Evolutionary conservation across 2,797 vertebrate species (phyloP), one percentile per base, ranked within the genome.

Genomic region (Tamandua tetradactyla): DNA sequence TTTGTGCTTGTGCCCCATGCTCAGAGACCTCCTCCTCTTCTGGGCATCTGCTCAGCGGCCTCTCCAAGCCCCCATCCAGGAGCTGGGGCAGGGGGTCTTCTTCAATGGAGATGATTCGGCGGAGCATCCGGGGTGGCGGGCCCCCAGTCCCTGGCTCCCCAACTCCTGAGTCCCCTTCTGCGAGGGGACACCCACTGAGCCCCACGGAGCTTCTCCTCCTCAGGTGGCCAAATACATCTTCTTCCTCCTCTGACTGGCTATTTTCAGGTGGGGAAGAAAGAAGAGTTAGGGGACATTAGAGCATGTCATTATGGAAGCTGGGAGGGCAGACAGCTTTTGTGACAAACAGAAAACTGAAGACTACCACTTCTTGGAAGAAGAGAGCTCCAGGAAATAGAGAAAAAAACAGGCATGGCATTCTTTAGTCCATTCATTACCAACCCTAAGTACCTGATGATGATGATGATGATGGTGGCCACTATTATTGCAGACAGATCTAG

Each of bases 21-120:
- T 81, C 47, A 20, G 57, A 25, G 17, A 88, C 96, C 32, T 98
- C 98, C 0, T 98, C 98, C 93, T 97, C 98, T 91, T 98, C 98
- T 17, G 96, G 97, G 95, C 98, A 99, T 59, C 97, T 97, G 62
- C 88, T 98, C 44, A 99, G 97, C 0, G 98, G 98, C 11, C 96
- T 91, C 95, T 98, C 98, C 89, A 80, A 90, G 57, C 97, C 87
- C 11, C 61, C 96, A 32, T 99, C 98, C 91, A 99, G 98, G 93
- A 99, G 96, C 49, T 99, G 98, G 13, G 99, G 99, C 30, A 99
- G 97, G 89, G 98, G 99, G 97, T 99, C 99, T 96, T 99, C 99
- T 96, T 99, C 99, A 30, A 99, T 99, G 90, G 99, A 99, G 97
- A 99, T 99, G 98, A 99, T 99, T 97, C 99, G 99, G 96, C 97